These are phyloP conservation scores for Sepioteuthis lessoniana DNA, from an alignment of 2,888 invertebrate species.

Conservation along the genomic window DNA sequence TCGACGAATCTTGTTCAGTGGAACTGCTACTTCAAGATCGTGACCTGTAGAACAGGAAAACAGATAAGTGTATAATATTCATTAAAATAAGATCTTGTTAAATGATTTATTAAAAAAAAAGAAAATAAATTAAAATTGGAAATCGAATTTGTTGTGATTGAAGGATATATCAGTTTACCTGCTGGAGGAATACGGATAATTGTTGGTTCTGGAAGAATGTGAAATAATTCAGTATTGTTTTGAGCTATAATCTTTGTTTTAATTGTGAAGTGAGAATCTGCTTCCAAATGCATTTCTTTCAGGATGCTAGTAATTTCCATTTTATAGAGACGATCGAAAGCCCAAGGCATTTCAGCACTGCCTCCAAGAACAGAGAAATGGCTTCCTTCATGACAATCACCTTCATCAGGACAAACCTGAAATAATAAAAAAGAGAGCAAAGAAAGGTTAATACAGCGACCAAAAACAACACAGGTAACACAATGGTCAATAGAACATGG, in stretches of 20 bases:
- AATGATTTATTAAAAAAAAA: too few species aligned
- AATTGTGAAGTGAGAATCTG: conserved; percentile 47
- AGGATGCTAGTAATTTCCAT: conserved; percentile 50
- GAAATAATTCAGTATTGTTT: conserved; percentile 42
- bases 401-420: conserved; percentile 50
- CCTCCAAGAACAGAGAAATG: conserved; percentile 52
- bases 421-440: background rate
- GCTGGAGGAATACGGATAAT: conserved; percentile 49
- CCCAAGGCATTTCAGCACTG: conserved; percentile 51
- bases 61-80: background rate
- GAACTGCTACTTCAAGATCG: background rate
- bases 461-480: too few species aligned
- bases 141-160: too few species aligned
- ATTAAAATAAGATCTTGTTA: background rate
- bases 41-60: conserved; percentile 43
- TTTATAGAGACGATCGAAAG: conserved; percentile 50
- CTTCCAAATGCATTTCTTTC: background rate
- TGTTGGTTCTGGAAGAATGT: conserved; percentile 43
- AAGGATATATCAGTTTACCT: conserved; percentile 39
- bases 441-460: too few species aligned
- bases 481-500: too few species aligned
- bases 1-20: conserved; percentile 53
- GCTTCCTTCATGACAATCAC: conserved; percentile 48
- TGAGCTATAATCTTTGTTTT: conserved; percentile 44
- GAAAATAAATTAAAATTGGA: too few species aligned